Conservation (phyloP, 1,140 invertebrate species). For the Globodera rostochiensis region DNA sequence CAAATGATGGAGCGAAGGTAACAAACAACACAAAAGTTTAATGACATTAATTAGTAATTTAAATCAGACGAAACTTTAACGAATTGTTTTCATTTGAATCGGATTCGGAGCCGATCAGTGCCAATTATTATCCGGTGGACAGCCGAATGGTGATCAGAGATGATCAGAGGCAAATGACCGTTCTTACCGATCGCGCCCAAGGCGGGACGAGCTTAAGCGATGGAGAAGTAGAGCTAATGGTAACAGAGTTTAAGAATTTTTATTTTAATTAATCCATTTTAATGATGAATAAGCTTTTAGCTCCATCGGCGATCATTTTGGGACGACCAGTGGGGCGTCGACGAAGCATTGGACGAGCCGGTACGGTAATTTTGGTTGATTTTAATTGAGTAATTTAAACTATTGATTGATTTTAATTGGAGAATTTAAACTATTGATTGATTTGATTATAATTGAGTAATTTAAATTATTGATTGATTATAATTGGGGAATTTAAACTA, state of each 20-base stretch:
- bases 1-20: constrained; percentile 78
- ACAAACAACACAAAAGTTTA: neutral
- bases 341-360: constrained; percentile 85
- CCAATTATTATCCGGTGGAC: constrained; percentile 57
- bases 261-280: neutral
- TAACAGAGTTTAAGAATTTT: constrained; percentile 41
- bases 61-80: constrained; percentile 15
- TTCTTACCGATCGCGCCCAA: constrained; percentile 83
- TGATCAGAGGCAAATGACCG: constrained; percentile 67
- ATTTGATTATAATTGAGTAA: too few relatives aligned
- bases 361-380: neutral
- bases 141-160: constrained; percentile 77
- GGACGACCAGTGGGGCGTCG: constrained; percentile 87
- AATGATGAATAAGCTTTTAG: constrained; percentile 60
- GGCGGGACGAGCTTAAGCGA: constrained; percentile 80
- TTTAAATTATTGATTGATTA: neutral
- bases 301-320: constrained; percentile 80
- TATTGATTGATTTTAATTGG: too few relatives aligned
- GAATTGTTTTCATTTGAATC: constrained; percentile 31
- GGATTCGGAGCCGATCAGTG: constrained; percentile 72
- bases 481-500: neutral
- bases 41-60: neutral
- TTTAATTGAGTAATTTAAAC: neutral
- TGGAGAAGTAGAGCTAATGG: constrained; percentile 73
- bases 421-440: too few relatives aligned